These are phyloP conservation scores for Cephus pygmeus DNA, from an alignment of 2,888 invertebrate genomes.

Conservation along the genomic window DNA sequence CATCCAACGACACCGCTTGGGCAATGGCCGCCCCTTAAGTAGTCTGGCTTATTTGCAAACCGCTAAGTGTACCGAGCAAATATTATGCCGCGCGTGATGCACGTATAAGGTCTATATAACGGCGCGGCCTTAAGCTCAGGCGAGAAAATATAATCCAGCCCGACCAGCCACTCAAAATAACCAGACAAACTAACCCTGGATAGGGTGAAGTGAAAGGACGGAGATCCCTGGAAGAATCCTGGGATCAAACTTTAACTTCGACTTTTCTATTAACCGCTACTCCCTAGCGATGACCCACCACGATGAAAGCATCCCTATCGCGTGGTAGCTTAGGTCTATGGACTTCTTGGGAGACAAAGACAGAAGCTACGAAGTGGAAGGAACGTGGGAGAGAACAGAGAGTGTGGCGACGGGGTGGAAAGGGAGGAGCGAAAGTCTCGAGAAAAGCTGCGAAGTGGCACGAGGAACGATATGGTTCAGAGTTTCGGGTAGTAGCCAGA, in stretches of 20 bases:
- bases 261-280: background rate
- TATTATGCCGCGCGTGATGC: background rate
- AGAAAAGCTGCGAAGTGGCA: background rate
- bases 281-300: background rate
- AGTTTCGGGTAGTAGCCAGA: background rate
- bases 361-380: background rate
- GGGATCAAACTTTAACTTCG: background rate
- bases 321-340: background rate
- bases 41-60: constrained; percentile 35
- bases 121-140: background rate
- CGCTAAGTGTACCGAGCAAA: constrained; percentile 29
- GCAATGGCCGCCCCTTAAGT: constrained; percentile 19
- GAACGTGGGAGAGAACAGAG: background rate
- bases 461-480: background rate
- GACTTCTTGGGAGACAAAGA: background rate
- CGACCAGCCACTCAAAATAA: background rate
- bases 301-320: background rate
- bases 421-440: background rate
- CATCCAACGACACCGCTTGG: constrained; percentile 20
- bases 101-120: background rate
- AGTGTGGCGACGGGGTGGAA: background rate
- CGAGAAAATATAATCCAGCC: background rate
- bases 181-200: background rate
- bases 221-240: background rate
- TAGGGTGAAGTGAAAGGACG: background rate